Evolutionary conservation across 2,888 invertebrate species (phyloP), one percentile per base, ranked within the genome.

Genomic region (Caenorhabditis macrosperma): DNA sequence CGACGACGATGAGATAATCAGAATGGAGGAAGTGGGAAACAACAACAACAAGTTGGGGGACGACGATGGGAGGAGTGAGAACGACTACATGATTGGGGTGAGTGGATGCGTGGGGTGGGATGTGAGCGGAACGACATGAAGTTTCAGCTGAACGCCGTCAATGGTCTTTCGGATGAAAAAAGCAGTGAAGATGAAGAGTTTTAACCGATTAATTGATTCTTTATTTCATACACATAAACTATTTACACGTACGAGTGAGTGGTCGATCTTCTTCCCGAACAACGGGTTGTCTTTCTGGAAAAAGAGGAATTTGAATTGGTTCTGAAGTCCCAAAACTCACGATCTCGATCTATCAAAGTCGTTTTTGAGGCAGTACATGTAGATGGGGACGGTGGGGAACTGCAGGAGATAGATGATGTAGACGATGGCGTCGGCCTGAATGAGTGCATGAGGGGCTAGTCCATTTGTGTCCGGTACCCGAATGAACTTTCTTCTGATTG

Each of bases 391-490:
- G 10, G 82, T 81, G 0, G 82, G 78, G 48, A 84, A 84, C 63
- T 84, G 84, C 12, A 84, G 69, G 0, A 84, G 76, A 59, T 84
- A 84, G 5, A 82, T 81, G 15, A 84, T 72, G 64, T 84, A 84
- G 66, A 81, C 81, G 2, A 81, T 59, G 5, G 84, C 81, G 35
- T 84, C 84, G 0, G 78, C 82, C 81, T 81, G 55, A 38, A 80
- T n/a, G n/a, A n/a, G n/a, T n/a, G n/a, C n/a, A n/a, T n/a, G n/a
- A n/a, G n/a, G n/a, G n/a, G n/a, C n/a, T n/a, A n/a, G n/a, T n/a
- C n/a, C n/a, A n/a, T n/a, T 5, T 38, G 38, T 9, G 5, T 38
- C 15, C 9, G 9, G 9, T 22, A 77, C 77, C 55, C 57, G 46
- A 12, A 77, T 59, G 52, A 78, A 78, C 33, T 59, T 64, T 20